Evolutionary conservation across 2,797 vertebrate genomes (phyloP).

Genomic region (Chaunax sp.): DNA sequence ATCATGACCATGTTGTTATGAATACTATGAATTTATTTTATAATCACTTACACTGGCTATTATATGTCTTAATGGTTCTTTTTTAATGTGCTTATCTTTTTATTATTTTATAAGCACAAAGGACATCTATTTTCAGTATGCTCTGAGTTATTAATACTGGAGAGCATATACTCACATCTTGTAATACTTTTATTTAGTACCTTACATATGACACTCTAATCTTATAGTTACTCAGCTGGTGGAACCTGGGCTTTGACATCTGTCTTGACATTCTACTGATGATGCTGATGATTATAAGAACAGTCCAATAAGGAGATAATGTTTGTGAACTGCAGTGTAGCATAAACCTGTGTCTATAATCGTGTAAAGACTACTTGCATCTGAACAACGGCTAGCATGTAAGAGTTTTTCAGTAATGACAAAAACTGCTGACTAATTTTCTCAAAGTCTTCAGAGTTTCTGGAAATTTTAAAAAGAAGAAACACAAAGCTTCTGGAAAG

Average conservation of each 20-base stretch:
- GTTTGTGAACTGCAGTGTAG: conserved; percentile 29
- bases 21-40: conserved; percentile 69
- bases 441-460: conserved; percentile 13
- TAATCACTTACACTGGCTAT: conserved; percentile 71
- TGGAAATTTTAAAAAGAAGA: conserved; percentile 16
- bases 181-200: conserved; percentile 75
- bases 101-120: conserved; percentile 67
- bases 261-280: conserved; percentile 45
- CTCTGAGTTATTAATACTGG: conserved; percentile 69
- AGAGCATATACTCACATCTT: conserved; percentile 79
- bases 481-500: conserved; percentile 24
- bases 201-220: conserved; percentile 68
- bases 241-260: conserved; percentile 52
- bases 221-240: conserved; percentile 42
- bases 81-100: conserved; percentile 58
- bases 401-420: conserved; percentile 36
- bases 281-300: not conserved
- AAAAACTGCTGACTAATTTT: conserved; percentile 48
- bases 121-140: no score
- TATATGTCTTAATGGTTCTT: conserved; percentile 68
- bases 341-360: conserved; percentile 51
- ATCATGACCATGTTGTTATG: conserved; percentile 58
- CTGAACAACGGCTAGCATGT: conserved; percentile 48
- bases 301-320: conserved; percentile 30
- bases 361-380: conserved; percentile 44